Conservation (phyloP, 2,797 vertebrate species). For the Microctenopoma stevenorrisi region DNA sequence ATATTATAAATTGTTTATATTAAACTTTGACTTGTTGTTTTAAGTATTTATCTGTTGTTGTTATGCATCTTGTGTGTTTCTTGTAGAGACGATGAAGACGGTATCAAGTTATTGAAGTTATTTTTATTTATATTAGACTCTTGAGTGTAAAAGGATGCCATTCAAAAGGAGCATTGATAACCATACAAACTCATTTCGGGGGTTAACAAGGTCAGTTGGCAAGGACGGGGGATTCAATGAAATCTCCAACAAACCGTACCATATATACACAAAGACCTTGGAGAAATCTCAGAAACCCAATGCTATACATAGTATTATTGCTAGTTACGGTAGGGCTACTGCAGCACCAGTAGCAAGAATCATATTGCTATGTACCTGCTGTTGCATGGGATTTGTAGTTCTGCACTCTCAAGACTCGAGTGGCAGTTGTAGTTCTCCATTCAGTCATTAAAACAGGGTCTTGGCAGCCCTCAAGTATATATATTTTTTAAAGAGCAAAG, state of each 20-base stretch:
- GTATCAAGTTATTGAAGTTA: slow-evolving; percentile 77
- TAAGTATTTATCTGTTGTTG: slow-evolving; percentile 34
- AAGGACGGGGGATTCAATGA: slow-evolving; percentile 73
- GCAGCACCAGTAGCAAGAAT: slow-evolving; percentile 79
- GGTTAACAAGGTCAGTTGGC: slow-evolving; percentile 82
- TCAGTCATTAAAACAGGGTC: slow-evolving; percentile 59
- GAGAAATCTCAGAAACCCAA: slow-evolving; percentile 79
- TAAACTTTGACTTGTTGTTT: slow-evolving; percentile 71
- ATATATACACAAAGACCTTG: slow-evolving; percentile 81
- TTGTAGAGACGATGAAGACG: slow-evolving; percentile 48
- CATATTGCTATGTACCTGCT: slow-evolving; percentile 82
- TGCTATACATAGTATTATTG: slow-evolving; percentile 84
- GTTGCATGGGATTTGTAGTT: slow-evolving; percentile 78
- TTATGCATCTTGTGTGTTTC: slow-evolving; percentile 7
- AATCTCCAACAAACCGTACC: slow-evolving; percentile 79
- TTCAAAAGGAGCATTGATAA: slow-evolving; percentile 89
- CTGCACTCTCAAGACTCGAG: slow-evolving; percentile 59
- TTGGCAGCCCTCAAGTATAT: slow-evolving; percentile 46
- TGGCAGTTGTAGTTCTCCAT: slow-evolving; percentile 71
- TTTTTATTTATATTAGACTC: slow-evolving; percentile 88
- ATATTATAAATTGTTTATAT: slow-evolving; percentile 78
- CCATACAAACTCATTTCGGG: slow-evolving; percentile 85
- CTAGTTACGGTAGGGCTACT: slow-evolving; percentile 84
- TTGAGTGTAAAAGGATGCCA: slow-evolving; percentile 89
- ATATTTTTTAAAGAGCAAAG: slow-evolving; percentile 67